phyloP scores from a whole-genome alignment of 2,113 vertebrate species.

The Asarcornis scutulata region DNA sequence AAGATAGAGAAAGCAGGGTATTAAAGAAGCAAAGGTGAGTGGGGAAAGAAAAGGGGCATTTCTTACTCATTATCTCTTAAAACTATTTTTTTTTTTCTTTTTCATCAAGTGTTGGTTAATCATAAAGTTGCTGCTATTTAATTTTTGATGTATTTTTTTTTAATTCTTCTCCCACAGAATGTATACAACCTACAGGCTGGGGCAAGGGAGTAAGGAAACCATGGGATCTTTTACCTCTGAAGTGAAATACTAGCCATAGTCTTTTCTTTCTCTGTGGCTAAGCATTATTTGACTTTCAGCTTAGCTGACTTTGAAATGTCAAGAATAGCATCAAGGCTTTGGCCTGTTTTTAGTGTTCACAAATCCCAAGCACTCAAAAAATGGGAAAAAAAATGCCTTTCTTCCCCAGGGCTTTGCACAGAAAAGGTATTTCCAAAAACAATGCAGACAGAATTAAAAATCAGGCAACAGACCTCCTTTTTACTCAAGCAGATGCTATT shows the following conservation, averaged over 20 bases:
- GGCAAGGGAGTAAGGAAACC: background rate
- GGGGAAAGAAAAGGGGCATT: background rate
- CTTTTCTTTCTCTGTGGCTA: background rate
- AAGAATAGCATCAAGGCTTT: background rate
- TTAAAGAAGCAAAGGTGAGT: background rate
- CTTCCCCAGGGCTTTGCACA: background rate
- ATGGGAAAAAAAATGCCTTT: background rate
- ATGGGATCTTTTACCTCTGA: background rate
- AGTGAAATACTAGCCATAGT: background rate
- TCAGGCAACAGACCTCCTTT: background rate
- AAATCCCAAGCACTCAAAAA: background rate
- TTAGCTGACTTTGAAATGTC: background rate
- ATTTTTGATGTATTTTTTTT: background rate
- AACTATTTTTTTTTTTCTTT: background rate
- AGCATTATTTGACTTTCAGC: constrained; percentile 11
- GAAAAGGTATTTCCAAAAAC: constrained; percentile 7
- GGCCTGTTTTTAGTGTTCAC: background rate
- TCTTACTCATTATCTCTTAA: background rate
- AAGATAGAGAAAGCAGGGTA: background rate
- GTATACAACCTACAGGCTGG: background rate
- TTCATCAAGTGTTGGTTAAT: background rate
- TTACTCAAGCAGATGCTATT: background rate
- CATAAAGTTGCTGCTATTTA: background rate
- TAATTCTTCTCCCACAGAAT: background rate
- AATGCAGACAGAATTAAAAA: background rate